Evolutionary conservation across 1,140 invertebrate species (phyloP).

Genomic region (Caenorhabditis latens): DNA sequence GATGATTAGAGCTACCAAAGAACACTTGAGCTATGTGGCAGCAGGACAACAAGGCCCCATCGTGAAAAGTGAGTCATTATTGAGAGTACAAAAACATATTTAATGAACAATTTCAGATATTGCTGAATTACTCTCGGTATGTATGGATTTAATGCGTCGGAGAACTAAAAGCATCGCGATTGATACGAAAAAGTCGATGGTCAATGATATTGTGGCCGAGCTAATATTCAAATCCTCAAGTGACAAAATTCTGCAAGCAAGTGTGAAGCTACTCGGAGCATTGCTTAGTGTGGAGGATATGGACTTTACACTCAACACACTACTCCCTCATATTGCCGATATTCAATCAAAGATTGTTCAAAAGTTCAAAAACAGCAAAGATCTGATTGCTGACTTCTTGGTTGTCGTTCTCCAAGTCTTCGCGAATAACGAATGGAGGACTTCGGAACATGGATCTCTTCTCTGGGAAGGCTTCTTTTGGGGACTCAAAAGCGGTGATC

Average conservation of each 20-base stretch:
- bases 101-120: not conserved
- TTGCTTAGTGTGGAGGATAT: not conserved
- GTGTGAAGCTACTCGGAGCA: not conserved
- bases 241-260: constrained; percentile 41
- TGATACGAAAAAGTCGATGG: not conserved
- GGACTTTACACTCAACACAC: constrained; percentile 1
- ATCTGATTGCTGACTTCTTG: constrained; percentile 28
- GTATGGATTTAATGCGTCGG: constrained; percentile 14
- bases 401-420: constrained; percentile 48
- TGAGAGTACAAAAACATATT: not conserved
- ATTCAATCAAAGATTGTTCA: not conserved
- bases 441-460: constrained; percentile 41
- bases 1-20: constrained; percentile 33
- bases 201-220: not conserved
- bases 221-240: constrained; percentile 32
- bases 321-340: not conserved
- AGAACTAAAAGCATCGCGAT: not conserved
- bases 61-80: constrained; percentile 11
- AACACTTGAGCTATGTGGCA: constrained; percentile 14
- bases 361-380: constrained; percentile 39
- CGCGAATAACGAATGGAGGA: constrained; percentile 21
- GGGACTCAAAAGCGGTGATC: constrained; percentile 56
- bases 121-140: constrained; percentile 13
- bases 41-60: not conserved
- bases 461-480: constrained; percentile 57